A percentile compares a stretch with the other conserved stretches of the same genome.
Evolutionary conservation across 2,113 vertebrate genomes (phyloP).

Genomic region (Crotalus tigris): DNA sequence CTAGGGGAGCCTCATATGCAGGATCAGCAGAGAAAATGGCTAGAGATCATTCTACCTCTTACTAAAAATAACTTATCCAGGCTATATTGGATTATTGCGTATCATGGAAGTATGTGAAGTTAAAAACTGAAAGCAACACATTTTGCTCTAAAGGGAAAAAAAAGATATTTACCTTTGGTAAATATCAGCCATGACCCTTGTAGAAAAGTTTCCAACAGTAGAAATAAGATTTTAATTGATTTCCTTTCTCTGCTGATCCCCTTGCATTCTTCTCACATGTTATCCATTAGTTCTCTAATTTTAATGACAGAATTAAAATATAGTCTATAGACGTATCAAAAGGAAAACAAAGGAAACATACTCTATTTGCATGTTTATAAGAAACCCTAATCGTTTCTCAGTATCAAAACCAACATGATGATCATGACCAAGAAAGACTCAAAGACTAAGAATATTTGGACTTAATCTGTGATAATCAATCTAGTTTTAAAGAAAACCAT

Average conservation of each 20-base stretch:
- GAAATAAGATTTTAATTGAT: not conserved
- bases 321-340: not conserved
- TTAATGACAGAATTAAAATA: not conserved
- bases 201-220: not conserved
- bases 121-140: not conserved
- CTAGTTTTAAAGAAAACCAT: not conserved
- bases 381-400: not conserved
- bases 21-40: not conserved
- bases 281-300: not conserved
- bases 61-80: not conserved
- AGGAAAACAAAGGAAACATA: not conserved
- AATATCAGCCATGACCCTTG: not conserved
- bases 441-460: not conserved
- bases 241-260: not conserved
- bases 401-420: not conserved
- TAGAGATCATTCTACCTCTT: not conserved
- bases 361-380: not conserved
- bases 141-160: not conserved
- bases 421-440: not conserved
- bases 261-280: not conserved
- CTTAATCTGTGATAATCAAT: not conserved
- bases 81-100: not conserved
- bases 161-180: not conserved
- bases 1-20: not conserved
- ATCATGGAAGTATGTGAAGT: not conserved